These are phyloP conservation scores for Cremastobaeus sp. DNA, from an alignment of 2,888 invertebrate genomes.

Conservation along the genomic window DNA sequence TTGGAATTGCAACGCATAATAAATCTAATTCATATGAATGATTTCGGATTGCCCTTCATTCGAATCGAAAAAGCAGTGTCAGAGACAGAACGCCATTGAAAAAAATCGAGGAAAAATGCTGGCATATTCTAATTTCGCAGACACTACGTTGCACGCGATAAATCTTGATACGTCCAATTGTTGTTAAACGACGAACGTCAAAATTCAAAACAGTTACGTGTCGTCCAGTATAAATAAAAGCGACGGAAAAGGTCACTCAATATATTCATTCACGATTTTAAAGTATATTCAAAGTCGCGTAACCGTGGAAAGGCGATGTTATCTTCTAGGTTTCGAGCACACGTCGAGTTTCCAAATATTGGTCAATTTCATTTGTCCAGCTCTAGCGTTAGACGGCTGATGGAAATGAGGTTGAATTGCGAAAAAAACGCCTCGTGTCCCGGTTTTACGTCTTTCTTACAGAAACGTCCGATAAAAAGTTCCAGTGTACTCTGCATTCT, in stretches of 20 bases:
- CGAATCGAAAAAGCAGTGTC: slow-evolving; percentile 1
- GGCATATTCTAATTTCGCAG: slow-evolving; percentile 19
- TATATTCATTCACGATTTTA: slow-evolving; percentile 10
- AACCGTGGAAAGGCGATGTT: slow-evolving; percentile 21
- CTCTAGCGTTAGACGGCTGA: slow-evolving; percentile 9
- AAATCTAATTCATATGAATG: slow-evolving; percentile 31
- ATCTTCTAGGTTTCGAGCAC: slow-evolving; percentile 14
- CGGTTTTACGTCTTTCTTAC: slow-evolving; percentile 12
- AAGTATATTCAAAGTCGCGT: not conserved
- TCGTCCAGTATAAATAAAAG: slow-evolving; percentile 8
- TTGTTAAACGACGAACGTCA: slow-evolving; percentile 17
- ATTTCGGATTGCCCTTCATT: slow-evolving; percentile 22
- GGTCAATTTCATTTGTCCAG: slow-evolving; percentile 25
- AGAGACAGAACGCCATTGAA: not conserved
- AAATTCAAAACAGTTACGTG: slow-evolving; percentile 5
- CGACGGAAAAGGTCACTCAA: slow-evolving; percentile 34
- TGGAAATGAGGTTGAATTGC: slow-evolving; percentile 31
- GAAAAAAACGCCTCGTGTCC: slow-evolving; percentile 27
- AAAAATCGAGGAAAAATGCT: slow-evolving; percentile 5
- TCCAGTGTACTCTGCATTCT: not conserved
- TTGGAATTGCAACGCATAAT: slow-evolving; percentile 21
- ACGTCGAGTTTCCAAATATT: slow-evolving; percentile 46
- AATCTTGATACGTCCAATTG: slow-evolving; percentile 14
- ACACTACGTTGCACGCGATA: slow-evolving; percentile 6
- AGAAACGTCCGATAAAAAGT: slow-evolving; percentile 5